A percentile compares a stretch with the other conserved stretches of the same genome.
Conservation (phyloP, 2,113 vertebrate genomes). For the Ginglymostoma cirratum region DNA sequence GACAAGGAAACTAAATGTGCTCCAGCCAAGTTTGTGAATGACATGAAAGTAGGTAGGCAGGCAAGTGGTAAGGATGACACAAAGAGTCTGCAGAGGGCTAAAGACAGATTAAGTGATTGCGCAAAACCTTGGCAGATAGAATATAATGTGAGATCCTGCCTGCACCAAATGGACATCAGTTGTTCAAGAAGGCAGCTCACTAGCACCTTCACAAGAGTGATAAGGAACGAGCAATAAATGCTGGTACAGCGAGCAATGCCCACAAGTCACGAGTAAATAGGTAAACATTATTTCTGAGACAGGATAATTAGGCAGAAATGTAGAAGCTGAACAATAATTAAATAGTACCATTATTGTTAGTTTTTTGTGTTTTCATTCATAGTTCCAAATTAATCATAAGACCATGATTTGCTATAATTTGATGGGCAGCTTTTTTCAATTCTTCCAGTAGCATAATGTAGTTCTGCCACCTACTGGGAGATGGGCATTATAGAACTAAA, state of each 20-base stretch:
- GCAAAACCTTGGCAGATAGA: neutral
- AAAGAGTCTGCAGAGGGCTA: neutral
- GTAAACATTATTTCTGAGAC: neutral
- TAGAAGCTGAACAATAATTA: neutral
- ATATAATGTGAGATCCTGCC: neutral
- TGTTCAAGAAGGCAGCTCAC: too few species aligned
- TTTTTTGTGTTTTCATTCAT: neutral
- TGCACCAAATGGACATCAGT: too few species aligned
- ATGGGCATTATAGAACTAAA: neutral
- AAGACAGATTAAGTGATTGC: neutral
- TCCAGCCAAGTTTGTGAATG: too few species aligned
- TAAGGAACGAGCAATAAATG: too few species aligned
- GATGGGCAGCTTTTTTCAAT: neutral
- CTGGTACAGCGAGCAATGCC: too few species aligned
- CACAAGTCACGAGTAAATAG: neutral
- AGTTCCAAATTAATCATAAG: neutral
- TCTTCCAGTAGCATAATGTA: neutral
- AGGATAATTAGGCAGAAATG: neutral
- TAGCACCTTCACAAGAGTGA: too few species aligned
- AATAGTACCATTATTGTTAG: neutral
- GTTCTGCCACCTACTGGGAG: neutral
- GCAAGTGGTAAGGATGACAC: neutral
- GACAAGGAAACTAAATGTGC: too few species aligned
- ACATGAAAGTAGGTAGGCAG: neutral
- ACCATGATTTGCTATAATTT: neutral